These are phyloP conservation scores for Cantharis flavilabris DNA, from an alignment of 2,888 invertebrate genomes.

Conservation along the genomic window DNA sequence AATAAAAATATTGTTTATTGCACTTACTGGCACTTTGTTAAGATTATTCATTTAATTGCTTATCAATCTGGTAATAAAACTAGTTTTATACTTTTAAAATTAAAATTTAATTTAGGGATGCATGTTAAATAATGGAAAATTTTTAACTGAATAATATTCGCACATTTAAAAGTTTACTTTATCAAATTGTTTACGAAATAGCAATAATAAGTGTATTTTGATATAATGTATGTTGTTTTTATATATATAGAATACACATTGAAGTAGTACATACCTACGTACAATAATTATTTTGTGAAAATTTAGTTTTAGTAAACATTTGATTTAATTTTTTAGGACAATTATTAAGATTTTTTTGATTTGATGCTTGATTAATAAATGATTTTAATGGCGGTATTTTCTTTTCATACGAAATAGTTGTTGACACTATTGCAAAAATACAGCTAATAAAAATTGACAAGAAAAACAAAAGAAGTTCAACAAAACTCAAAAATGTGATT, in stretches of 20 bases:
- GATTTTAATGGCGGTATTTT: background rate
- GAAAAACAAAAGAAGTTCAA: no score
- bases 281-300: background rate
- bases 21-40: background rate
- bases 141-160: background rate
- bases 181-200: background rate
- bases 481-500: no score
- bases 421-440: no score
- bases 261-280: background rate
- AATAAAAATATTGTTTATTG: background rate
- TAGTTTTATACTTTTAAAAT: background rate
- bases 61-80: background rate
- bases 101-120: background rate
- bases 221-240: background rate
- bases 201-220: constrained; percentile 8
- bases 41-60: background rate
- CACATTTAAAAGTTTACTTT: background rate
- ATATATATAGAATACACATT: background rate
- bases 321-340: background rate
- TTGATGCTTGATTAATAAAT: background rate
- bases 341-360: background rate
- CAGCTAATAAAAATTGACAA: no score
- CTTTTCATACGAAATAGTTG: background rate
- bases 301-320: background rate
- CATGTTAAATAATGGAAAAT: no score